These are phyloP conservation scores for Xenopus borealis DNA, from an alignment of 2,113 vertebrate genomes.

Conservation along the genomic window DNA sequence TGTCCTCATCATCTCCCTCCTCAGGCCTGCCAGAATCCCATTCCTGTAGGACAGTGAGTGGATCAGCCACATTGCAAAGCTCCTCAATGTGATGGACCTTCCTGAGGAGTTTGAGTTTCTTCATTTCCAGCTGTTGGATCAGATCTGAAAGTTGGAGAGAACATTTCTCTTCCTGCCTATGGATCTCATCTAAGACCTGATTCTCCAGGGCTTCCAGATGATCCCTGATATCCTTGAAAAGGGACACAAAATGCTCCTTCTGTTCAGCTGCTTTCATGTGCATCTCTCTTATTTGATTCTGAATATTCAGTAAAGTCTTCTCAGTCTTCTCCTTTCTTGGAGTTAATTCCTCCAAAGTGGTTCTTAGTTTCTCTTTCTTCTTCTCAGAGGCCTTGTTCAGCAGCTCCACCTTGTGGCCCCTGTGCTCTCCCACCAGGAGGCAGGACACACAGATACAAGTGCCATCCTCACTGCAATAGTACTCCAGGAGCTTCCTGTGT, in stretches of 20 bases:
- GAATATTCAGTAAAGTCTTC: background rate
- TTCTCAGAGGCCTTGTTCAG: conserved; percentile 1
- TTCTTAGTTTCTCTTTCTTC: conserved; percentile 9
- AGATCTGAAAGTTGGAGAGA: background rate
- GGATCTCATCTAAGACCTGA: background rate
- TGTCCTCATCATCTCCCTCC: background rate
- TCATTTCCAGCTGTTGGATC: conserved; percentile 1
- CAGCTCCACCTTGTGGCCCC: conserved; percentile 13
- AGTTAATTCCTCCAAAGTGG: background rate
- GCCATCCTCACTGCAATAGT: conserved; percentile 3
- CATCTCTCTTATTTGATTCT: background rate
- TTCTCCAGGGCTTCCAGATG: conserved; percentile 5
- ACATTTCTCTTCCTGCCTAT: background rate
- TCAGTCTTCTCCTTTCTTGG: conserved; percentile 23
- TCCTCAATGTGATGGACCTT: no score
- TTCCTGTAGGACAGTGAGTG: background rate
- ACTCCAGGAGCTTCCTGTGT: conserved; percentile 24
- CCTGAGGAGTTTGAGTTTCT: background rate
- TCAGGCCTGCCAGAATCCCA: background rate
- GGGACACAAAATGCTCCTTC: no score
- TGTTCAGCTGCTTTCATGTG: no score
- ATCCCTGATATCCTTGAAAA: background rate
- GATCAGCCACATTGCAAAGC: no score
- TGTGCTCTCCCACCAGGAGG: conserved; percentile 9
- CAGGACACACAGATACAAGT: conserved; percentile 24